phyloP scores from a whole-genome alignment of 2,888 invertebrate species.

The Desoria tigrina region DNA sequence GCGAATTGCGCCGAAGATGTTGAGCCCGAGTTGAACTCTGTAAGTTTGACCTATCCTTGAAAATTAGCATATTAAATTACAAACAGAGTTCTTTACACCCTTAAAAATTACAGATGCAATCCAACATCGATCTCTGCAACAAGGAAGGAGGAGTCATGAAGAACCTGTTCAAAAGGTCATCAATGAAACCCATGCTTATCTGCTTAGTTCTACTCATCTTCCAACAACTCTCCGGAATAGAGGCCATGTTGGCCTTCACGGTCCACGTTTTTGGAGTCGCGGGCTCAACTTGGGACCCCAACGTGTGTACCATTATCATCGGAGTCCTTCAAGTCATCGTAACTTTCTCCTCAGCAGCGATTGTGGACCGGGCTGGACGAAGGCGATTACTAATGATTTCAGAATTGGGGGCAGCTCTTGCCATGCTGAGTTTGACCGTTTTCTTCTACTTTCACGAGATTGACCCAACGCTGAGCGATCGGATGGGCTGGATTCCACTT shows the following conservation, averaged over 20 bases:
- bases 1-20: slow-evolving; percentile 55
- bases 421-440: slow-evolving; percentile 69
- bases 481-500: slow-evolving; percentile 71
- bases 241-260: slow-evolving; percentile 77
- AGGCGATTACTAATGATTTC: slow-evolving; percentile 56
- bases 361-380: slow-evolving; percentile 79
- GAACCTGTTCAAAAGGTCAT: slow-evolving; percentile 66
- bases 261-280: slow-evolving; percentile 71
- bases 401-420: slow-evolving; percentile 67
- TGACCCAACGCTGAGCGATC: slow-evolving; percentile 36
- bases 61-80: background rate
- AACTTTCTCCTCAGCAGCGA: slow-evolving; percentile 60
- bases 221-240: slow-evolving; percentile 80
- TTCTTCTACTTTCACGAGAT: slow-evolving; percentile 66
- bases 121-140: background rate
- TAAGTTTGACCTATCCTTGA: too few species aligned
- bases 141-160: slow-evolving; percentile 56
- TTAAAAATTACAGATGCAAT: slow-evolving; percentile 1
- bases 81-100: too few species aligned
- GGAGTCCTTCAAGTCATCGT: slow-evolving; percentile 63
- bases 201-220: slow-evolving; percentile 78
- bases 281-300: slow-evolving; percentile 61
- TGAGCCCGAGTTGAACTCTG: slow-evolving; percentile 28
- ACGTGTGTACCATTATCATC: slow-evolving; percentile 63
- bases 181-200: slow-evolving; percentile 62